phyloP scores from a whole-genome alignment of 2,888 invertebrate species.

The Aleiodes leptofemur region DNA sequence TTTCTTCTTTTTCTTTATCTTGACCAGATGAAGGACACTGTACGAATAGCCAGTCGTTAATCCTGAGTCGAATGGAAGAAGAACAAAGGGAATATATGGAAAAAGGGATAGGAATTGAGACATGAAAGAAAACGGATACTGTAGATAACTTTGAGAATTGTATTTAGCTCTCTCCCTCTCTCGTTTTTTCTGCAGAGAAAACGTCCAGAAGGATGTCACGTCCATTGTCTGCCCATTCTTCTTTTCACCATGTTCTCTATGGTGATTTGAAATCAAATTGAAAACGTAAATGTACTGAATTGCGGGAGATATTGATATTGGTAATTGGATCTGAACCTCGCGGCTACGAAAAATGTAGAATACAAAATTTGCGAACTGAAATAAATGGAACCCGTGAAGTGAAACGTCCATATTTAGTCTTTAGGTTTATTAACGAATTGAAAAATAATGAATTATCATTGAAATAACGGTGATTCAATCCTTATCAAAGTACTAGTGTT shows the following conservation, averaged over 20 bases:
- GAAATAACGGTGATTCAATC: constrained; percentile 44
- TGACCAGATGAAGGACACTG: constrained; percentile 21
- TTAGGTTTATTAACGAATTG: constrained; percentile 23
- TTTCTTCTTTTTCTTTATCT: constrained; percentile 41
- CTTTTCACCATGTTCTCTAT: not conserved
- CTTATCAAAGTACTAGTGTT: constrained; percentile 71
- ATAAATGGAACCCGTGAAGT: constrained; percentile 53
- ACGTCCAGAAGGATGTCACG: not conserved
- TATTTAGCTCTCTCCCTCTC: constrained; percentile 15
- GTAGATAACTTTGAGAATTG: constrained; percentile 27
- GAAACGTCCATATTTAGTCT: constrained; percentile 58
- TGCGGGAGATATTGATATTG: constrained; percentile 17
- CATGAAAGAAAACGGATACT: constrained; percentile 27
- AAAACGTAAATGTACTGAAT: not conserved
- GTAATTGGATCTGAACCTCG: constrained; percentile 7
- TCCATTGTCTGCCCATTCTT: constrained; percentile 24
- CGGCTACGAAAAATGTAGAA: constrained; percentile 18
- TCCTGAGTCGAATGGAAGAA: constrained; percentile 20
- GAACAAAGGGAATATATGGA: constrained; percentile 26
- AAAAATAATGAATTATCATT: too few relatives aligned
- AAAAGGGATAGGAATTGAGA: constrained; percentile 9
- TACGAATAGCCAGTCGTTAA: constrained; percentile 37
- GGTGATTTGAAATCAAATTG: not conserved
- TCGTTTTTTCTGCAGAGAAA: constrained; percentile 8
- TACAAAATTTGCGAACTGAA: constrained; percentile 44